Percentiles rank a stretch among this genome's conserved stretches.
Evolutionary conservation across 2,888 invertebrate genomes (phyloP).

Genomic region (Cetonia aurata): DNA sequence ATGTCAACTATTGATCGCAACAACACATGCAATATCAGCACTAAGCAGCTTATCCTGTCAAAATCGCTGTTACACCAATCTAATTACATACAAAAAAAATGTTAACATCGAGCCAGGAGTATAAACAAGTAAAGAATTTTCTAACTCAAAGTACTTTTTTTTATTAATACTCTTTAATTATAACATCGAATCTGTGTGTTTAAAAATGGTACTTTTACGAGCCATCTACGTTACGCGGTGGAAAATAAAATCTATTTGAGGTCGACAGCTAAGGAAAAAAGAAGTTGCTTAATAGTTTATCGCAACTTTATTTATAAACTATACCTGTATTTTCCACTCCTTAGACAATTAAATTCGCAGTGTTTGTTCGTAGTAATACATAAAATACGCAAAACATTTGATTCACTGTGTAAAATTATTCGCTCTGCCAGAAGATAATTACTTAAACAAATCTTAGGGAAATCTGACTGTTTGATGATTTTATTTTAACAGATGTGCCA

Average conservation of each 20-base stretch:
- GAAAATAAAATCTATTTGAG: background rate
- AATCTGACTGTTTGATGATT: no score
- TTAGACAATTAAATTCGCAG: background rate
- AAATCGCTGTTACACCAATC: background rate
- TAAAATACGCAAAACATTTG: background rate
- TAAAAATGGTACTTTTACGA: constrained; percentile 1
- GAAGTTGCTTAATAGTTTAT: background rate
- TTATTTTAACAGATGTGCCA: no score
- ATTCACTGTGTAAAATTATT: background rate
- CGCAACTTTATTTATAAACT: background rate
- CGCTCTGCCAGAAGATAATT: background rate
- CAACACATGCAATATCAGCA: background rate
- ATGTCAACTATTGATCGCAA: background rate
- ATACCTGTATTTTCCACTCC: background rate
- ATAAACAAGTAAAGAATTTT: no score
- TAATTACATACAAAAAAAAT: background rate
- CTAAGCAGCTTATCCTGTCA: background rate
- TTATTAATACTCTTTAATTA: background rate
- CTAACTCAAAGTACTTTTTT: no score
- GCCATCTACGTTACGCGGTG: background rate
- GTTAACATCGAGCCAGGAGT: no score
- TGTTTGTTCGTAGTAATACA: background rate
- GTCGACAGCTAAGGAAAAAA: background rate
- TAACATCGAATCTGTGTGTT: background rate
- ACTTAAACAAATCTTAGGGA: background rate